A percentile compares a stretch with the other conserved stretches of the same genome.
Conservation (phyloP, 2,888 invertebrate genomes). For the Neocrepidodera transversa region DNA sequence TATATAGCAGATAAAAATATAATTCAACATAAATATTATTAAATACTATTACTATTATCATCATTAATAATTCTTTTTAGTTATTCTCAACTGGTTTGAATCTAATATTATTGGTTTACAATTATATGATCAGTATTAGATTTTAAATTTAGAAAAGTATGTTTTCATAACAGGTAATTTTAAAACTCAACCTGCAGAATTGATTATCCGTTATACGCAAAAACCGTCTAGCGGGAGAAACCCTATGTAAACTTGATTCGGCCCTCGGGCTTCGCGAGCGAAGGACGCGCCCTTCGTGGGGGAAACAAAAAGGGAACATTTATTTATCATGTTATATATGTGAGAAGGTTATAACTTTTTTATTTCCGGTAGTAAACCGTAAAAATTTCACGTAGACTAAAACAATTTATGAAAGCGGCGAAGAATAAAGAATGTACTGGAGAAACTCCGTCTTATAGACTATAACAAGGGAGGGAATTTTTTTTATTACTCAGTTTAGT, state of each 20-base stretch:
- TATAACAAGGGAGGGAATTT: conserved; percentile 7
- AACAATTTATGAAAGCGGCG: conserved; percentile 18
- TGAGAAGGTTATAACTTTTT: conserved; percentile 23
- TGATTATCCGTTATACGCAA: too few relatives aligned
- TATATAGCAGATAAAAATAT: too few relatives aligned
- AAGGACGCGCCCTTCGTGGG: background rate
- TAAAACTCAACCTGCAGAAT: too few relatives aligned
- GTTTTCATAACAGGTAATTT: too few relatives aligned
- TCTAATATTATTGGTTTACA: too few relatives aligned
- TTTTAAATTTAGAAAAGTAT: too few relatives aligned
- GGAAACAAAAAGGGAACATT: conserved; percentile 5
- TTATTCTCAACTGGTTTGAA: too few relatives aligned
- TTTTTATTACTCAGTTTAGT: conserved; percentile 8
- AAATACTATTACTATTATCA: too few relatives aligned
- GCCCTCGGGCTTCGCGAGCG: background rate
- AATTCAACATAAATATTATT: too few relatives aligned
- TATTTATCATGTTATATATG: conserved; percentile 23
- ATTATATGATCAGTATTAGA: too few relatives aligned
- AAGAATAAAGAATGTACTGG: conserved; percentile 9
- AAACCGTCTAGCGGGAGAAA: too few relatives aligned
- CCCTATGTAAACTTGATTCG: background rate
- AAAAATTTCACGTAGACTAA: conserved; percentile 23
- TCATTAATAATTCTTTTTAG: too few relatives aligned
- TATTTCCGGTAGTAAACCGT: conserved; percentile 17
- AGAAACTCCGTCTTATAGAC: conserved; percentile 10